Evolutionary conservation across 2,113 vertebrate species (phyloP), one percentile per base, ranked within the genome.

Genomic region (Sinocyclocheilus maitianheensis): DNA sequence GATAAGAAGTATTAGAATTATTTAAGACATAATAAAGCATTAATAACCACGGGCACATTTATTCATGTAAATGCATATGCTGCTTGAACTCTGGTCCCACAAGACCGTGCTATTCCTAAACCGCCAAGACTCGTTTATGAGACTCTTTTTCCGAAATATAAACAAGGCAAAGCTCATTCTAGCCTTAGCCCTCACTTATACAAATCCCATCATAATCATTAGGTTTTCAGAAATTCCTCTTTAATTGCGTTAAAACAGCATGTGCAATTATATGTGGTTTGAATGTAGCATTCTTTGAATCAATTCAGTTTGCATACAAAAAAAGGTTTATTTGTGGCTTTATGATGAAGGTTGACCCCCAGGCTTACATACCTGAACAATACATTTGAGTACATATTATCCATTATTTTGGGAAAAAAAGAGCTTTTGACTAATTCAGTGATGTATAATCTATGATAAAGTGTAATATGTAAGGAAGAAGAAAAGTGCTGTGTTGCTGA

Each of bases 171-270:
- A 89, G 89, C 90, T 92, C 89, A 90, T 91, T 92, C 90, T 90
- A 91, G 46, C 75, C 81, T 89, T 87, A 53, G 90, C 87, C 90
- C 91, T 93, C 90, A 92, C 93, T 94, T 92, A 92, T 86, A 88
- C 91, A 91, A 93, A 93, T 93, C 91, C 89, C 92, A 92, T 92
- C 91, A 93, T 91, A 93, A 92, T 92, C 89, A 91, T 92, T 91
- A 18, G 90, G 90, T 92, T 89, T 90, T 92, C 86, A 91, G 87
- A 86, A 93, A 92, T 91, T 91, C 90, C 16, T 86, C 88, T 93
- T 92, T 92, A 93, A 94, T 91, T 93, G 92, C 90, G 89, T 87
- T 89, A 90, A 91, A 93, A 90, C 91, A 92, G 90, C 90, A 79
- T 89, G 89, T 82, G 87, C 90, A 92, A 92, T 93, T 92, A 92